phyloP scores from a whole-genome alignment of 1,140 invertebrate genomes.

The Drosophila repleta region DNA sequence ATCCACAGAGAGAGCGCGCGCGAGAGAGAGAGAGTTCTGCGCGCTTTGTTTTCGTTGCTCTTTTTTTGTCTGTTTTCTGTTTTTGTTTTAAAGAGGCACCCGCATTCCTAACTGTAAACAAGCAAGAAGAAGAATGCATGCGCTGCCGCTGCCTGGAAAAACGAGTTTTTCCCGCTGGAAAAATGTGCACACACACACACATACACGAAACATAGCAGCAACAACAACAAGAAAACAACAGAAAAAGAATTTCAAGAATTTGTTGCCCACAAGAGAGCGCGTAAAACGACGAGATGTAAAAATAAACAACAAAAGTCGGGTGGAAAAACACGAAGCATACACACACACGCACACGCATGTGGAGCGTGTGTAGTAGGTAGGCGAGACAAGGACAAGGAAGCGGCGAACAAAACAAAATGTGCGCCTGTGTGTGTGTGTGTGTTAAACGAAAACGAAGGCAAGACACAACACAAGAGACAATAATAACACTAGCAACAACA shows the following conservation, averaged over 20 bases:
- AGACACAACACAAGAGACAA: constrained; percentile 47
- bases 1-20: constrained; percentile 25
- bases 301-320: constrained; percentile 56
- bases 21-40: constrained; percentile 10
- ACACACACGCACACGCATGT: constrained; percentile 6
- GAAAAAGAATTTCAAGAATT: constrained; percentile 80
- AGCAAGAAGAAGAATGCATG: constrained; percentile 68
- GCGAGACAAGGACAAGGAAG: constrained; percentile 58
- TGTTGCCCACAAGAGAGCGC: constrained; percentile 56
- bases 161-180: constrained; percentile 78
- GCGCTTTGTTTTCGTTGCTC: constrained; percentile 48
- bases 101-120: constrained; percentile 81
- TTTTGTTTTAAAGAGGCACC: constrained; percentile 49
- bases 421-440: constrained; percentile 8
- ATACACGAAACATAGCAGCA: constrained; percentile 28
- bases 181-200: constrained; percentile 35
- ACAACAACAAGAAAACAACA: constrained; percentile 28
- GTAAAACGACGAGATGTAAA: constrained; percentile 45
- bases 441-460: constrained; percentile 47
- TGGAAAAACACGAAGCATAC: constrained; percentile 66
- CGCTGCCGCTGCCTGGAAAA: constrained; percentile 69
- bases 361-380: constrained; percentile 3
- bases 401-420: constrained; percentile 68
- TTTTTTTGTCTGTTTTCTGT: constrained; percentile 22
- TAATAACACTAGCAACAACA: constrained; percentile 36